Evolutionary conservation across 2,797 vertebrate genomes (phyloP), one percentile per base, ranked within the genome.

Genomic region (Dipus sagitta): DNA sequence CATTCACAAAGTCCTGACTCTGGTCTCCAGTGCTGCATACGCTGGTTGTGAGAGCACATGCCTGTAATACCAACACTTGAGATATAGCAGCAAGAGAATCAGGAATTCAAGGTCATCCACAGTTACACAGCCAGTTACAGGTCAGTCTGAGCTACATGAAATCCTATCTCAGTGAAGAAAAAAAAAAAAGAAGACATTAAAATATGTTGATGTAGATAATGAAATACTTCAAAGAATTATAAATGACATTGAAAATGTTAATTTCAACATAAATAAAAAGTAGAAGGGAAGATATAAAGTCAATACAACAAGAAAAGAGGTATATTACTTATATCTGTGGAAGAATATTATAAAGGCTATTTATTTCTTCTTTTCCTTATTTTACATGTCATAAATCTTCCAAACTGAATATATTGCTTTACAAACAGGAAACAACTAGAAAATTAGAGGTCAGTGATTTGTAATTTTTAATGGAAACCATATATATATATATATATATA

Each of bases 361-460:
- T 91, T 28, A 80, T 78, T 91, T 92, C 65, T 92, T 86, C 68
- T 82, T 70, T 89, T 84, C 42, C 28, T 74, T 75, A 79, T 58
- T 74, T 74, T 79, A 67, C 34, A 65, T 60, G 83, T 77, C 26
- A 79, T 80, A 86, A 81, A 30, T 88, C 18, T 90, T 90, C 75
- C 79, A 80, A 84, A n/a, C 1, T 89, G 15, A 95, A 58, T 12
- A 34, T 21, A 89, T 75, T 92, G 18, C 54, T 90, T 92, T 77
- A 4, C 76, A 86, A 92, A 81, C 14, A 82, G 12, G n/a, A 47
- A 84, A 75, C 13, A n/a, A 84, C 8, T 14, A 60, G 14, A 87
- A 38, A 71, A 83, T 13, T 10, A 54, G 68, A 89, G 75, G 26
- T 1, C 18, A 62, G 65, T 77, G 38, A 89, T 64, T 72, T 85